Base-by-base conservation (phyloP, 1,140 invertebrate genomes). In the Drosophila mauritiana region DNA sequence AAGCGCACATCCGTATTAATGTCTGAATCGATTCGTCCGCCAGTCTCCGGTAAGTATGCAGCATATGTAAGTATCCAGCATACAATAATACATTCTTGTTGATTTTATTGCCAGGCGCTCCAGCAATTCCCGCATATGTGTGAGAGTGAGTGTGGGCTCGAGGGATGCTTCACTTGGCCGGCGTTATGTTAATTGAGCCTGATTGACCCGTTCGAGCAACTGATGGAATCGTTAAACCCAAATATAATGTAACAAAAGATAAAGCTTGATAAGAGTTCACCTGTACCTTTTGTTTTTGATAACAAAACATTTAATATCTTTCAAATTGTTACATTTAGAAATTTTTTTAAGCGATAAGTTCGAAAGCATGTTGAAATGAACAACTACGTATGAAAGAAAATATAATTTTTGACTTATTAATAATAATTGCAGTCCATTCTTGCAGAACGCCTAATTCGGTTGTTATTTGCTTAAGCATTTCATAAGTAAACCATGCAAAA, bases 81-180 rank as follows among this genome's bases (percentile, higher is more conserved):
- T 73, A 65, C 20, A 31, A 31, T 31, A 68, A 52, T 54, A 76
- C 58, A 68, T 54, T 58, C 51, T 55, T 76, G 53, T 67, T 58
- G 73, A 53, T 64, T 75, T 75, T 75, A 74, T 74, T 74, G 72
- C 58, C 70, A 39, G n/a, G 12, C 22, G 49, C 69, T 39, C 22
- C 72, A 56, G 57, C 51, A 63, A 73, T 43, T 63, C 39, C 20
- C 45, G 25, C 27, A 36, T 17, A 56, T 64, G 42, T 64, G 51
- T 45, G 37, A 31, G 58, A 42, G n/a, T 31, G n/a, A 20, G 36
- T 51, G 45, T 43, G 22, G 34, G 12, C 48, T 31, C 46, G 4
- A 6, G 4, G 31, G 15, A 27, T 8, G 65, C 67, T 39, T 34
- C 15, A 36, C 22, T 22, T 56, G 22, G 25, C n/a, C n/a, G 34